These are phyloP conservation scores for Anseranas semipalmata DNA, from an alignment of 2,113 vertebrate species.

Conservation along the genomic window DNA sequence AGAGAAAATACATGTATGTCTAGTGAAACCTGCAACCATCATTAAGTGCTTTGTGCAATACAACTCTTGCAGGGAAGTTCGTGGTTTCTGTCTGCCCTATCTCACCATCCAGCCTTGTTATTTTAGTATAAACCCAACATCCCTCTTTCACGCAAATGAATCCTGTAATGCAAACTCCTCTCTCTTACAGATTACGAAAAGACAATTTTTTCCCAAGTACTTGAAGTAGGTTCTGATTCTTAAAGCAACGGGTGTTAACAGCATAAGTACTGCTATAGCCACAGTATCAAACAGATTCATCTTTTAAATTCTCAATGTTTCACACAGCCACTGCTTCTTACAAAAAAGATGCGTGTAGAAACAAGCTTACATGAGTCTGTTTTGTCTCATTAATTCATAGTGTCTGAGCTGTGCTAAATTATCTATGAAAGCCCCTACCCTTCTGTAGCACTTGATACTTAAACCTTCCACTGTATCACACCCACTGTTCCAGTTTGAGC, in stretches of 20 bases:
- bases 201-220: not conserved
- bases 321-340: not conserved
- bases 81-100: not conserved
- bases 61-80: not conserved
- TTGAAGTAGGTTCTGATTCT: not conserved
- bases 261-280: accelerated
- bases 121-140: not conserved
- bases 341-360: not conserved
- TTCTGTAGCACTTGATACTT: not conserved
- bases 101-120: not conserved
- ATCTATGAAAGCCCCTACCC: not conserved
- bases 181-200: not conserved
- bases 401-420: not conserved
- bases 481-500: not conserved
- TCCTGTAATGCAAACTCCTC: not conserved
- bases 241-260: not conserved
- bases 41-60: not conserved
- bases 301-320: not conserved
- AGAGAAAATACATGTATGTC: not conserved
- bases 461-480: not conserved
- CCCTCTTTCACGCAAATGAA: not conserved
- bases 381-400: not conserved
- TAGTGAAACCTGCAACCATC: not conserved
- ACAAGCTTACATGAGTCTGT: not conserved
- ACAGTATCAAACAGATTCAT: not conserved